phyloP scores from a whole-genome alignment of 2,797 vertebrate genomes.

The Parauchenoglanis ngamensis region DNA sequence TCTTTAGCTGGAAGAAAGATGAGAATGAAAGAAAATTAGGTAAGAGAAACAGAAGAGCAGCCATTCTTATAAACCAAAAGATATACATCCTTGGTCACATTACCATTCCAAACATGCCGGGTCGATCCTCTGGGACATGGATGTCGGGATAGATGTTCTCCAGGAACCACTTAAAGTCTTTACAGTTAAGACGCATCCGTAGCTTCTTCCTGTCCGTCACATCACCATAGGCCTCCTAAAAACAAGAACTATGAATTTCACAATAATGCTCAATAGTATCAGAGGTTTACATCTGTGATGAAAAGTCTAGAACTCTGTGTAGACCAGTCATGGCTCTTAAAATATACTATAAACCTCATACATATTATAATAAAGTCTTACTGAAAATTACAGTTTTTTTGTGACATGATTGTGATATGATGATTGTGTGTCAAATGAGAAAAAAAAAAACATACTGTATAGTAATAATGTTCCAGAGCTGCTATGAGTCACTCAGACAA shows the following conservation, averaged over 20 bases:
- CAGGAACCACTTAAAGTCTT: conserved; percentile 91
- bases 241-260: conserved; percentile 34
- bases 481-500: neutral
- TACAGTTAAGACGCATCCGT: conserved; percentile 83
- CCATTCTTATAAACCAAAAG: neutral
- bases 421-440: neutral
- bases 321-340: neutral
- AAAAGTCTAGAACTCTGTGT: neutral
- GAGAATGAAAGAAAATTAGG: neutral
- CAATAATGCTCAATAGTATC: neutral
- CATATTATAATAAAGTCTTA: neutral
- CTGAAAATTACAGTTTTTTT: neutral
- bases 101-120: conserved; percentile 96
- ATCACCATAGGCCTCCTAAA: conserved; percentile 91
- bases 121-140: conserved; percentile 85
- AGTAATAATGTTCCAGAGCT: neutral
- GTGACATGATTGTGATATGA: neutral
- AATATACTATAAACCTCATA: neutral
- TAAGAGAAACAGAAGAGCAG: neutral
- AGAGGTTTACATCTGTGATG: neutral
- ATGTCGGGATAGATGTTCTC: conserved; percentile 92
- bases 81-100: conserved; percentile 27
- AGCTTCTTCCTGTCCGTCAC: conserved; percentile 85
- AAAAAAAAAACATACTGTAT: neutral
- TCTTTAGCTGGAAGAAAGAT: conserved; percentile 80